phyloP scores from a whole-genome alignment of 1,140 invertebrate species.

The Drosophila azteca region DNA sequence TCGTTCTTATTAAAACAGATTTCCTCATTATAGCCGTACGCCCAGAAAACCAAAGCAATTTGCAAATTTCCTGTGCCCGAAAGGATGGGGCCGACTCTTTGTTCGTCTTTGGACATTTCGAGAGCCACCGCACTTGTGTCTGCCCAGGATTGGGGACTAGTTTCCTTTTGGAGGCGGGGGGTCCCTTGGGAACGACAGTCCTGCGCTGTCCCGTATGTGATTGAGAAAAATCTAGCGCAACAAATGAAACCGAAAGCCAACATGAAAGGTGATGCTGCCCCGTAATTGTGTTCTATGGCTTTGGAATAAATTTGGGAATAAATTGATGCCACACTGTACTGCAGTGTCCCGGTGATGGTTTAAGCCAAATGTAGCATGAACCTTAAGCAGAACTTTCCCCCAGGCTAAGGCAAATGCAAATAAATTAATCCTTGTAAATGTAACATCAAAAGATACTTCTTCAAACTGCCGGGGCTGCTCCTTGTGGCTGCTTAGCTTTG shows the following conservation, averaged over 20 bases:
- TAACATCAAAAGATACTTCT: constrained; percentile 56
- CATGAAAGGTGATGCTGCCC: constrained; percentile 57
- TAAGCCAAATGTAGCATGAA: constrained; percentile 49
- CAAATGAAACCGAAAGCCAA: constrained; percentile 65
- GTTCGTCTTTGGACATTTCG: constrained; percentile 38
- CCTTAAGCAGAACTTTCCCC: constrained; percentile 34
- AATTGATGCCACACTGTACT: constrained; percentile 17
- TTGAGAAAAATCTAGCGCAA: constrained; percentile 82
- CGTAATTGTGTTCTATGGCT: constrained; percentile 56
- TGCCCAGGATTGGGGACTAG: constrained; percentile 56
- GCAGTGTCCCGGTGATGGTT: constrained; percentile 31
- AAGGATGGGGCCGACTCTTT: constrained; percentile 23
- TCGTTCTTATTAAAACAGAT: constrained; percentile 76
- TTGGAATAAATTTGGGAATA: constrained; percentile 56
- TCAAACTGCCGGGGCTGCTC: constrained; percentile 17
- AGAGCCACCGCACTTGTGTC: constrained; percentile 40
- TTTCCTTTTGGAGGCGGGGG: constrained; percentile 25
- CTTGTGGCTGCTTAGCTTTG: constrained; percentile 44
- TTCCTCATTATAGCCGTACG: constrained; percentile 66
- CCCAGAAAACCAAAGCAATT: constrained; percentile 69
- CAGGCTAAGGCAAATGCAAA: constrained; percentile 42
- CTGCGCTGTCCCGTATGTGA: constrained; percentile 49
- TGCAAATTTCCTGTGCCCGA: constrained; percentile 65
- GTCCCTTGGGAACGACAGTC: constrained; percentile 17
- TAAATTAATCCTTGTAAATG: constrained; percentile 65